Evolutionary conservation across 2,797 vertebrate species (phyloP).

Genomic region (Danio jaintianensis): DNA sequence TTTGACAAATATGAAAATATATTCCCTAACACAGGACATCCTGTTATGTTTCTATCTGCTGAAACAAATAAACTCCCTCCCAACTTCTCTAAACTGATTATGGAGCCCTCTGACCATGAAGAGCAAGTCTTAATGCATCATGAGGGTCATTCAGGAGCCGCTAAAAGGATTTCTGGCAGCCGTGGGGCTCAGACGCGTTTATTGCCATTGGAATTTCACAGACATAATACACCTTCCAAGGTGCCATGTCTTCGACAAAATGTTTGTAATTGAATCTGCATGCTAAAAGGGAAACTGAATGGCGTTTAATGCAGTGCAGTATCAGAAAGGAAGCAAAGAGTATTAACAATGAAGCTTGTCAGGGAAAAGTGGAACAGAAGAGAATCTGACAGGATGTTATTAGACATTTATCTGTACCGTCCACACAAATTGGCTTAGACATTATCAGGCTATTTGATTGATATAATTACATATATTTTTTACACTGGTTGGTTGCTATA

Average conservation of each 20-base stretch:
- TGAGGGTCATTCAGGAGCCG: conserved; percentile 69
- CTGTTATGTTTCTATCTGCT: conserved; percentile 1
- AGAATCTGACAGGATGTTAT: not conserved
- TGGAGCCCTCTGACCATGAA: conserved; percentile 11
- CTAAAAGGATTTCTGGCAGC: conserved; percentile 68
- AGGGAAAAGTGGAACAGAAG: not conserved
- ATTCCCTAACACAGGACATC: conserved; percentile 3
- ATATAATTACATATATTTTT: not conserved
- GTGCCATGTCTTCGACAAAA: conserved; percentile 65
- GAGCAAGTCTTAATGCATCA: conserved; percentile 44
- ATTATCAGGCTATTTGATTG: conserved; percentile 56
- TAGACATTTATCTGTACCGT: not conserved
- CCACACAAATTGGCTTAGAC: conserved; percentile 48
- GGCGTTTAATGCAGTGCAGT: conserved; percentile 64
- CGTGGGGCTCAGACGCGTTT: conserved; percentile 56
- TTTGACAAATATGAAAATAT: conserved; percentile 4
- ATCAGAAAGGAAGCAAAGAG: conserved; percentile 26
- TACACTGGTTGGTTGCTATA: not conserved
- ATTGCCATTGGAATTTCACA: conserved; percentile 61
- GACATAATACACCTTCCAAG: conserved; percentile 63
- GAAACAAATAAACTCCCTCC: conserved; percentile 47
- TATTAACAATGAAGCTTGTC: not conserved
- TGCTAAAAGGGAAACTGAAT: conserved; percentile 62
- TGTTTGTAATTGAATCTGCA: conserved; percentile 65
- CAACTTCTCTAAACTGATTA: conserved; percentile 47